Base-by-base conservation (phyloP, 2,797 vertebrate species). In the Discoglossus pictus region DNA sequence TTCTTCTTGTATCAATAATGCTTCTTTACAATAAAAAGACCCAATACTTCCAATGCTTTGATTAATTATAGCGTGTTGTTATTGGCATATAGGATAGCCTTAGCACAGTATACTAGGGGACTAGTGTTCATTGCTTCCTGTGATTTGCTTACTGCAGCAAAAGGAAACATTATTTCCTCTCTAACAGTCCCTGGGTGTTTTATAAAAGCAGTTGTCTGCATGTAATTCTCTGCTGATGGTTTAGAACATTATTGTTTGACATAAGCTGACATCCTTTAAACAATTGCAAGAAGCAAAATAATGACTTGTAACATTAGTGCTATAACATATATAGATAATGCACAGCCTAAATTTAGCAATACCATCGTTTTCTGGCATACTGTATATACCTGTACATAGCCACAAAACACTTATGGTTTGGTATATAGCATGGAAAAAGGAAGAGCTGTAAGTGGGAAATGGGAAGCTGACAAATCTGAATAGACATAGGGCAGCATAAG, bases 1-100 rank as follows among this genome's bases (percentile, higher is more conserved):
- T 58, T 66, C 11, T 18, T 2, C 53, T 24, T 4, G 18, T 27
- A 58, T 25, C 34, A 58, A 16, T 48, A 46, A 55, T 15, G 7
- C 27, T 36, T 54, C 13, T 25, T 20, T 27, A 58, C 64, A 56
- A 56, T 66, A 58, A 42, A 66, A 39, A 48, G 50, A 39, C 51
- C 21, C 64, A 58, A 58, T 66, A 48, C 20, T 36, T 65, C 46
- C 39, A 23, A 48, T 44, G 35, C 15, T 11, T 5, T 48, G 34
- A 66, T 66, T 48, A 39, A 67, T 59, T 50, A 50, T 27, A 67
- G 24, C 23, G 7, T 24, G 13, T 15, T n/a, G 9, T 25, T 66
- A 48, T 58, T 50, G 46, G 23, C 46, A 50, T 27, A 58, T 47
- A 50, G 5, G 16, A 25, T 35, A 65, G 21, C 9, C 24, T 36